phyloP scores from a whole-genome alignment of 1,140 invertebrate species.

The Bactericera cockerelli region DNA sequence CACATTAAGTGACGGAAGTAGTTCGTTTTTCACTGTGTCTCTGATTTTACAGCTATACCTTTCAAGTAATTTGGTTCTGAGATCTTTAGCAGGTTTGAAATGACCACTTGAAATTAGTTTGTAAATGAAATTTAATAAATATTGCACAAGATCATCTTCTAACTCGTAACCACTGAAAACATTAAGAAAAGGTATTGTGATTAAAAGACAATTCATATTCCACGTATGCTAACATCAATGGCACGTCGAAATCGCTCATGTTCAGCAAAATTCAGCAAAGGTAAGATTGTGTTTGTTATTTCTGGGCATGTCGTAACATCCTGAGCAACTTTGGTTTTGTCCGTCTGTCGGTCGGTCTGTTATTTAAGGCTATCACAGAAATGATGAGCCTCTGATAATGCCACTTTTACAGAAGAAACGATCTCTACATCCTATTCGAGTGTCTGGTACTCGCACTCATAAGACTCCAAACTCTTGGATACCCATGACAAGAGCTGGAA shows the following conservation, averaged over 20 bases:
- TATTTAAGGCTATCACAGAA: too few relatives aligned
- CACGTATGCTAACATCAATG: neutral
- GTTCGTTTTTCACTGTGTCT: too few relatives aligned
- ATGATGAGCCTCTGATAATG: too few relatives aligned
- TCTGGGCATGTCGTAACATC: neutral
- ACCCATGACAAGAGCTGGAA: too few relatives aligned
- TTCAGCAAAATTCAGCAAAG: too few relatives aligned
- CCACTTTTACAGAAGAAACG: too few relatives aligned
- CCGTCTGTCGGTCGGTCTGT: too few relatives aligned
- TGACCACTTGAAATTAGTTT: slow-evolving; percentile 73
- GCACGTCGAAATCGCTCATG: neutral
- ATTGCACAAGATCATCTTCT: slow-evolving; percentile 51
- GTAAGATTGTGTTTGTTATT: neutral
- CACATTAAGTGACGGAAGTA: too few relatives aligned
- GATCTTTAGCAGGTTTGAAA: slow-evolving; percentile 69
- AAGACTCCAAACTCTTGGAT: too few relatives aligned
- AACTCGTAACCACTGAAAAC: slow-evolving; percentile 60
- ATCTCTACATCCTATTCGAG: too few relatives aligned
- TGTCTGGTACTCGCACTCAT: too few relatives aligned
- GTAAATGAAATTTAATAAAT: slow-evolving; percentile 80
- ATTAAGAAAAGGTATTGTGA: neutral
- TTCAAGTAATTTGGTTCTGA: slow-evolving; percentile 79
- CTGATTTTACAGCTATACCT: slow-evolving; percentile 43
- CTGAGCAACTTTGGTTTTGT: neutral
- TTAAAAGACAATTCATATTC: neutral